phyloP scores from a whole-genome alignment of 92 coral and sea anemone genomes.

The Ricordea florida region DNA sequence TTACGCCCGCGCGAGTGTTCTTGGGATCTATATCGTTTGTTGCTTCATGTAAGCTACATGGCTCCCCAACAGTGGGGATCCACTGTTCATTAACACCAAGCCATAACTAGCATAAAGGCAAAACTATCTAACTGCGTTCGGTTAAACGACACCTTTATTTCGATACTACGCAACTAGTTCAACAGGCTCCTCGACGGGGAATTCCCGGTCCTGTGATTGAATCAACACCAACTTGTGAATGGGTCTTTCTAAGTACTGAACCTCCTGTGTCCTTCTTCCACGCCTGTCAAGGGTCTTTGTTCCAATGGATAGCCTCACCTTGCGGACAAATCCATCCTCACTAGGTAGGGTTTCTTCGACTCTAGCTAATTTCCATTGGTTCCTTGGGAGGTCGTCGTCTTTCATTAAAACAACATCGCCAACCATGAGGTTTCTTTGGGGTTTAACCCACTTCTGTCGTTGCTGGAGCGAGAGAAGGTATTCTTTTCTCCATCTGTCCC shows the following conservation, averaged over 20 bases:
- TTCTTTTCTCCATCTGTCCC: neutral
- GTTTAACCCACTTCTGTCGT: neutral
- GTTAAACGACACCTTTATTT: neutral
- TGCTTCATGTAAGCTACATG: constrained; percentile 9
- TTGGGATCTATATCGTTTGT: no score
- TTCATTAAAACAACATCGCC: neutral
- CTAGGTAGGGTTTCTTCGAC: neutral
- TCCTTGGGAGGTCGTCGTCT: constrained; percentile 1
- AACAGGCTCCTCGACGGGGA: constrained; percentile 16
- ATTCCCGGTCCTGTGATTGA: constrained; percentile 8
- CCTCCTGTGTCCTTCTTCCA: constrained; percentile 1
- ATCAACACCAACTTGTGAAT: constrained; percentile 16
- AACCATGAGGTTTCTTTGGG: neutral
- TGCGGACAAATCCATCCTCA: constrained; percentile 4
- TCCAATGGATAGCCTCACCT: neutral
- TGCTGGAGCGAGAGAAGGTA: neutral
- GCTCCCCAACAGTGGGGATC: constrained; percentile 31
- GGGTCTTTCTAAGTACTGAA: neutral
- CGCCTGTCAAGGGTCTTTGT: neutral
- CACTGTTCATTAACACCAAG: neutral
- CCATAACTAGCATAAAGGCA: neutral
- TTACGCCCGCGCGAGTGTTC: no score
- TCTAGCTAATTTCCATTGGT: neutral
- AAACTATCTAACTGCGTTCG: neutral
- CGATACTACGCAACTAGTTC: neutral